These are phyloP conservation scores for Arctopsyche grandis DNA, from an alignment of 1,140 invertebrate species.

Conservation along the genomic window DNA sequence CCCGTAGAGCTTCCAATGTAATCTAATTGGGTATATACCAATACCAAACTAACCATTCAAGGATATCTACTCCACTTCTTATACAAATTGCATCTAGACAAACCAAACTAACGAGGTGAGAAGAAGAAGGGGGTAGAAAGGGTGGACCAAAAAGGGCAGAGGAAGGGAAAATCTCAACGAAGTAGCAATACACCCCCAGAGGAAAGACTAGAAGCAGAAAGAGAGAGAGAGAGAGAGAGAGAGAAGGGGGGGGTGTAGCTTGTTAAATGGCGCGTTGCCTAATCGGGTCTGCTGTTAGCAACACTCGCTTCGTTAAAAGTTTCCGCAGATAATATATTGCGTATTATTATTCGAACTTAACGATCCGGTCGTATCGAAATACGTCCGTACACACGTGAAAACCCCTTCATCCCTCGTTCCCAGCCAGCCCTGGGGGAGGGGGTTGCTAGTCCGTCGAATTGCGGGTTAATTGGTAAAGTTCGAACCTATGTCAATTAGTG, in stretches of 20 bases:
- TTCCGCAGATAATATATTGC: slow-evolving; percentile 48
- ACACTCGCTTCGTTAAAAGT: slow-evolving; percentile 53
- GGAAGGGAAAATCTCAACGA: not conserved
- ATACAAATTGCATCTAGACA: not conserved
- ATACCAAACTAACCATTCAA: no score
- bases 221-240: not conserved
- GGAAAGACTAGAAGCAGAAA: not conserved
- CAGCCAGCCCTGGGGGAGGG: no score
- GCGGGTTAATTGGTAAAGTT: no score
- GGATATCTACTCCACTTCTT: no score
- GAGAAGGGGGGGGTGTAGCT: not conserved
- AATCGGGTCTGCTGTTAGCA: slow-evolving; percentile 50
- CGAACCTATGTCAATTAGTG: no score
- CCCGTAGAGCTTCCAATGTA: no score
- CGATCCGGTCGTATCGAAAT: slow-evolving; percentile 32
- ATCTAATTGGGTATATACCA: no score
- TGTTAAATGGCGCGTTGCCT: slow-evolving; percentile 49
- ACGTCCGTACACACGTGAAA: not conserved
- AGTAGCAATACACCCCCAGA: not conserved
- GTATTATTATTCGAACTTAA: slow-evolving; percentile 42
- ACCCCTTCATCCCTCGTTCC: no score
- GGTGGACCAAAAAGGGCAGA: not conserved
- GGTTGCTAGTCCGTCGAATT: no score
- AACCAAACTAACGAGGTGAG: not conserved
- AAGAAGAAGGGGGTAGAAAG: not conserved